phyloP scores from a whole-genome alignment of 1,140 invertebrate species.

The Papilio machaon region DNA sequence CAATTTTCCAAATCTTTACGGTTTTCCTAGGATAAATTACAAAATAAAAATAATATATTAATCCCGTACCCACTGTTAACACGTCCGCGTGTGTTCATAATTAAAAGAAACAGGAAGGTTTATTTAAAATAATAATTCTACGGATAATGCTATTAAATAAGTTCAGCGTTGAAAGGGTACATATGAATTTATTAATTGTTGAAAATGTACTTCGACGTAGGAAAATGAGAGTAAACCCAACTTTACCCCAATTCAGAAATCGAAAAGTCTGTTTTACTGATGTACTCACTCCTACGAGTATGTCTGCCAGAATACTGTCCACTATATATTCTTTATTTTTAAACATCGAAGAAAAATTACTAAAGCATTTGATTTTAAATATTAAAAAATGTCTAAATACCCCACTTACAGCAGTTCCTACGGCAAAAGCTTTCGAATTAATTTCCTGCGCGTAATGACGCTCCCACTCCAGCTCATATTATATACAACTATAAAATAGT shows the following conservation, averaged over 20 bases:
- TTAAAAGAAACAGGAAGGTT: not conserved
- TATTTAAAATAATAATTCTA: not conserved
- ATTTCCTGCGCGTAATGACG: not conserved
- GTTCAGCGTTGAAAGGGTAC: not conserved
- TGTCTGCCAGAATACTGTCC: not conserved
- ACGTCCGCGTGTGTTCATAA: not conserved
- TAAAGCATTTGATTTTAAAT: not conserved
- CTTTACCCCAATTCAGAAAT: not conserved
- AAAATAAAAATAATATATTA: not conserved
- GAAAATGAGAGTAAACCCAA: not conserved
- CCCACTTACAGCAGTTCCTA: not conserved
- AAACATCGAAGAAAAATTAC: not conserved
- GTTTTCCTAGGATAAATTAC: too few species aligned
- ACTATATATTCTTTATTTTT: not conserved
- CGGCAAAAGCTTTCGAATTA: conserved; percentile 7
- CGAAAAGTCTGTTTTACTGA: not conserved
- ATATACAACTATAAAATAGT: not conserved
- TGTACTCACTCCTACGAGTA: not conserved
- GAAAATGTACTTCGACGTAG: not conserved
- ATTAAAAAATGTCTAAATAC: conserved; percentile 1
- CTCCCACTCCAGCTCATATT: not conserved
- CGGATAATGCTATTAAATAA: not conserved
- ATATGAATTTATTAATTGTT: not conserved
- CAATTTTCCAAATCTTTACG: too few species aligned
- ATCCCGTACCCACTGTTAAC: not conserved